These are phyloP conservation scores for Carassius auratus DNA, from an alignment of 2,113 vertebrate genomes.

Conservation along the genomic window DNA sequence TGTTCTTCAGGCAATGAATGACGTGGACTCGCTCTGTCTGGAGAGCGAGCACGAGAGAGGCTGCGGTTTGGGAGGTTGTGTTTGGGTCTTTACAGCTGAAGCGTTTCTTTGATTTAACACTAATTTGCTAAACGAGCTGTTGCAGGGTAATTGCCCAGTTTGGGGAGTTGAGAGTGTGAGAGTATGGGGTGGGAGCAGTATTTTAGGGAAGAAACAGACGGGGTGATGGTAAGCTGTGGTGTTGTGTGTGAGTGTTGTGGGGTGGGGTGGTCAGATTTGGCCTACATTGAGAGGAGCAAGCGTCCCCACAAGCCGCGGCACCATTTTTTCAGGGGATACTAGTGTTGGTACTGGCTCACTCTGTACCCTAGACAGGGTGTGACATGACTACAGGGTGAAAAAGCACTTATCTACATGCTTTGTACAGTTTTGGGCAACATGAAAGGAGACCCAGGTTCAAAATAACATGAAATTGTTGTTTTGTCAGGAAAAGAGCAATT, in stretches of 20 bases:
- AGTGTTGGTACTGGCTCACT: background rate
- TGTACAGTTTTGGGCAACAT: background rate
- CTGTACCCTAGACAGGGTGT: background rate
- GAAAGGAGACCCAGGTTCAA: background rate
- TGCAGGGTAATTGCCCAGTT: slow-evolving; percentile 34
- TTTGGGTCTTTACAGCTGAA: slow-evolving; percentile 23
- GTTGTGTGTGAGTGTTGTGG: background rate
- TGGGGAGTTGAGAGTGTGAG: slow-evolving; percentile 12
- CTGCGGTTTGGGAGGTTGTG: slow-evolving; percentile 41
- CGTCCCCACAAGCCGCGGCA: background rate
- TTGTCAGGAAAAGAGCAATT: background rate
- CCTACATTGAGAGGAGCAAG: slow-evolving; percentile 10
- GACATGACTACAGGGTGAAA: background rate
- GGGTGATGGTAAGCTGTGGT: background rate
- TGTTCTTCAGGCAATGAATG: slow-evolving; percentile 41
- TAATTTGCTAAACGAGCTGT: slow-evolving; percentile 22
- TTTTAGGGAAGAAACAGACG: background rate
- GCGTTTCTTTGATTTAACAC: slow-evolving; percentile 27
- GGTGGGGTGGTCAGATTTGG: slow-evolving; percentile 6
- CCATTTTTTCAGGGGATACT: background rate
- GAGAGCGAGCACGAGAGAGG: background rate
- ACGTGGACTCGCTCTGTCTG: slow-evolving; percentile 36
- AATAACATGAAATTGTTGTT: background rate
- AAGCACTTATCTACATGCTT: background rate
- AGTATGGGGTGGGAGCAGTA: slow-evolving; percentile 15